These are phyloP conservation scores for Nysson spinosus DNA, from an alignment of 2,888 invertebrate genomes.

Conservation along the genomic window DNA sequence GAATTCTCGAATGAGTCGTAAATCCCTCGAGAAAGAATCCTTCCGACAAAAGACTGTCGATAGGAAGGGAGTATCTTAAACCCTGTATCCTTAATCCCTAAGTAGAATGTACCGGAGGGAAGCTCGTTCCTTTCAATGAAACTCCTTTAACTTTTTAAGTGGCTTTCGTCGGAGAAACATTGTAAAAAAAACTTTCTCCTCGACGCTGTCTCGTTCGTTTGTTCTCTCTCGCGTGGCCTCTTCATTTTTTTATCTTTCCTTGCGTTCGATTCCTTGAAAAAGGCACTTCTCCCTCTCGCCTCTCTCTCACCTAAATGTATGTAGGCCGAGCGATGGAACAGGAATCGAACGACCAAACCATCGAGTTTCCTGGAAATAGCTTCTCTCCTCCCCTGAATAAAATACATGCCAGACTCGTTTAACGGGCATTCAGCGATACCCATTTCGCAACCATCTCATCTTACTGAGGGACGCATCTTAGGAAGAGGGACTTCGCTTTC, in stretches of 20 bases:
- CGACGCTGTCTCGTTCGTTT: background rate
- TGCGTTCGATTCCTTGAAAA: no score
- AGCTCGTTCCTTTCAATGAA: slow-evolving; percentile 49
- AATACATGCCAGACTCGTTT: slow-evolving; percentile 54
- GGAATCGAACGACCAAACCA: slow-evolving; percentile 36
- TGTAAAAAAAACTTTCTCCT: slow-evolving; percentile 58
- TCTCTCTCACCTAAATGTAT: no score
- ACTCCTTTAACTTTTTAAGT: slow-evolving; percentile 69
- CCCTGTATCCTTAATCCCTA: slow-evolving; percentile 43
- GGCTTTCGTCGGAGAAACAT: slow-evolving; percentile 63
- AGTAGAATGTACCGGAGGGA: slow-evolving; percentile 14
- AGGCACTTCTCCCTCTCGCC: no score
- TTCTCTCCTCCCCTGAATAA: no score
- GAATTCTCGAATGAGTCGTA: no score
- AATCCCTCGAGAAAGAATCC: background rate
- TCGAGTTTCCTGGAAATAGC: no score
- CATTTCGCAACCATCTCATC: slow-evolving; percentile 19
- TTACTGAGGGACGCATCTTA: no score
- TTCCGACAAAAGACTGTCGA: slow-evolving; percentile 17
- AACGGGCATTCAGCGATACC: slow-evolving; percentile 57
- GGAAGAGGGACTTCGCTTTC: no score
- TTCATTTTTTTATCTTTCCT: no score
- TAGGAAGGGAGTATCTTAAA: slow-evolving; percentile 27
- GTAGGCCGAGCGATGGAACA: slow-evolving; percentile 37
- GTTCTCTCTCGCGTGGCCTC: slow-evolving; percentile 8